Percentiles rank a stretch among this genome's conserved stretches.
Evolutionary conservation across 2,888 invertebrate species (phyloP).

Genomic region (Cryptocephalus primarius): DNA sequence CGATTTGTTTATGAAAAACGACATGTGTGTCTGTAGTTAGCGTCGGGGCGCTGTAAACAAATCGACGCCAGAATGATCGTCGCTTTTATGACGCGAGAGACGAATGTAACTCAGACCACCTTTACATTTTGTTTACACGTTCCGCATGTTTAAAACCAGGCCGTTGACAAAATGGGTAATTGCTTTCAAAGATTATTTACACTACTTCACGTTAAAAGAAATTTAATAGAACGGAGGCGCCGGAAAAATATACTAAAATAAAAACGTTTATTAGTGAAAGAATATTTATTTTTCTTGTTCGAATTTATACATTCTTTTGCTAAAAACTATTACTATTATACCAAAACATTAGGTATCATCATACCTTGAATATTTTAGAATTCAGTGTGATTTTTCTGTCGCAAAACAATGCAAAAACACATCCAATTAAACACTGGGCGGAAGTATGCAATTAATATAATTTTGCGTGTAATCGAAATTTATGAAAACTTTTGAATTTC

Average conservation of each 20-base stretch:
- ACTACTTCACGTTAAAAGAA: slow-evolving; percentile 31
- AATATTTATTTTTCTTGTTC: slow-evolving; percentile 22
- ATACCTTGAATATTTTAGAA: too few relatives aligned
- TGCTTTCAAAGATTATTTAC: slow-evolving; percentile 34
- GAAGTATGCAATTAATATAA: slow-evolving; percentile 24
- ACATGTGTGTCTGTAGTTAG: slow-evolving; percentile 32
- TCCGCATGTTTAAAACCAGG: slow-evolving; percentile 33
- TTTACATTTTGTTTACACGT: slow-evolving; percentile 33
- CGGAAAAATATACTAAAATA: slow-evolving; percentile 29
- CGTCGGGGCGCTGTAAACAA: slow-evolving; percentile 40
- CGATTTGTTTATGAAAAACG: slow-evolving; percentile 33
- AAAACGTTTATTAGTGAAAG: slow-evolving; percentile 23
- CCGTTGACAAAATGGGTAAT: slow-evolving; percentile 39
- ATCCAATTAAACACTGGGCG: too few relatives aligned
- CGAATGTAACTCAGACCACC: slow-evolving; percentile 28
- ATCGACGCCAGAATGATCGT: slow-evolving; percentile 41
- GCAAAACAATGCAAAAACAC: too few relatives aligned
- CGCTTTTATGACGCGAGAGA: slow-evolving; percentile 38
- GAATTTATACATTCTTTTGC: slow-evolving; percentile 10
- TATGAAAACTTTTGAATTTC: slow-evolving; percentile 33
- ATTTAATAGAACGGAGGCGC: slow-evolving; percentile 31
- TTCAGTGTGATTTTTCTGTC: too few relatives aligned
- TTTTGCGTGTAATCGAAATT: slow-evolving; percentile 30
- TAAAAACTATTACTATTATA: slow-evolving; percentile 1
- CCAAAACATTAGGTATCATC: slow-evolving; percentile 1